Evolutionary conservation across 2,888 invertebrate genomes (phyloP).

Genomic region (Trichacis sp.): DNA sequence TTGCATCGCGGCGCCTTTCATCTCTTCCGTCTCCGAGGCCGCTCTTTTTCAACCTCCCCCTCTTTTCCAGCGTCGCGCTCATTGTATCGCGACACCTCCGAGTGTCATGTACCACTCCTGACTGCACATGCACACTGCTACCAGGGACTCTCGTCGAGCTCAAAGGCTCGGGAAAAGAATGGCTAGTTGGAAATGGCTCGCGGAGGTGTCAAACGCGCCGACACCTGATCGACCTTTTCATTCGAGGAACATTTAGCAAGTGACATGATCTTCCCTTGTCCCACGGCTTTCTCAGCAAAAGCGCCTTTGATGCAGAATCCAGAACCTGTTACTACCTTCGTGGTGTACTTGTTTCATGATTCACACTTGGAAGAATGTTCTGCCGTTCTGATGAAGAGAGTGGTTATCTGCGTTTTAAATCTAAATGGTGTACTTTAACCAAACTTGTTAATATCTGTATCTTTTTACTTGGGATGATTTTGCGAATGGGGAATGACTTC

Average conservation of each 20-base stretch:
- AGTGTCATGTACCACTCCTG: constrained; percentile 14
- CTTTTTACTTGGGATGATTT: too few relatives aligned
- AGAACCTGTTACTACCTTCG: constrained; percentile 26
- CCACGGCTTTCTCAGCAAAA: constrained; percentile 13
- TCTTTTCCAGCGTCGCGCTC: constrained; percentile 38
- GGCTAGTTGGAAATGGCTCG: too few relatives aligned
- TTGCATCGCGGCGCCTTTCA: constrained; percentile 62
- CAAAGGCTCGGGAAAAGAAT: neutral
- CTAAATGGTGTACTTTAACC: too few relatives aligned
- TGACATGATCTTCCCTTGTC: constrained; percentile 8
- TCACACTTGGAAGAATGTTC: too few relatives aligned
- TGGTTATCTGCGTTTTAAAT: too few relatives aligned
- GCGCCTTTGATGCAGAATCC: constrained; percentile 20
- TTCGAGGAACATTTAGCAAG: constrained; percentile 3
- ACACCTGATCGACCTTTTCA: constrained; percentile 52
- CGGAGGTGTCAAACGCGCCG: constrained; percentile 53
- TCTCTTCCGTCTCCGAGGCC: constrained; percentile 52
- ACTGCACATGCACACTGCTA: constrained; percentile 9
- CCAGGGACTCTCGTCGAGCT: neutral
- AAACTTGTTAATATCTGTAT: too few relatives aligned
- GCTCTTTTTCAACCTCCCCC: constrained; percentile 17
- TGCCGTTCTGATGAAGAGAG: too few relatives aligned
- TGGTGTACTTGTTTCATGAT: too few relatives aligned
- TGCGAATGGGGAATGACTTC: too few relatives aligned
- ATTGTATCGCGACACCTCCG: constrained; percentile 51